Conservation (phyloP, 2,888 invertebrate species). For the Adineta ricciae region DNA sequence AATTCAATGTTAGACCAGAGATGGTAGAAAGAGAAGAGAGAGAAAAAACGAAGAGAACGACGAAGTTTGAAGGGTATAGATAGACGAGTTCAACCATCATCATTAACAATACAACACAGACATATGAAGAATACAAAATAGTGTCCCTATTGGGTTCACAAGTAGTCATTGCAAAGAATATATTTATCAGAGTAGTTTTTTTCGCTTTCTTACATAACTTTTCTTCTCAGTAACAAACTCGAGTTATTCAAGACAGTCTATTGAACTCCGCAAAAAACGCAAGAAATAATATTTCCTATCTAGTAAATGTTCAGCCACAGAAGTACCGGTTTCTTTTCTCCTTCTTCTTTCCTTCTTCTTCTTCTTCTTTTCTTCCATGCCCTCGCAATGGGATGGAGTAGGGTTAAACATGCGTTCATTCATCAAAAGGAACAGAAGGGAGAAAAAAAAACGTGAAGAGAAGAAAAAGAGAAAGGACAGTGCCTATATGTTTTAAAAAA, state of each 20-base stretch:
- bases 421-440: not conserved
- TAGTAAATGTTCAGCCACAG: not conserved
- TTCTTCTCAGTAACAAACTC: not conserved
- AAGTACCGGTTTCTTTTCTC: not conserved
- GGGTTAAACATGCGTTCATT: not conserved
- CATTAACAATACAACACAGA: not conserved
- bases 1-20: not conserved
- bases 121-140: not conserved
- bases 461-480: not conserved
- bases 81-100: not conserved
- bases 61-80: not conserved
- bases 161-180: not conserved
- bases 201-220: not conserved
- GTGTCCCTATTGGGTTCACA: not conserved
- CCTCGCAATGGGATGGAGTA: not conserved
- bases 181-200: not conserved
- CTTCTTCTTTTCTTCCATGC: not conserved
- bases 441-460: not conserved
- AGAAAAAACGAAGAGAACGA: not conserved
- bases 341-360: not conserved
- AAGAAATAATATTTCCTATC: not conserved
- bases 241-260: not conserved
- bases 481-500: not conserved
- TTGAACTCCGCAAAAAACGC: not conserved
- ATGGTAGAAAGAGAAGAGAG: not conserved